phyloP scores from a whole-genome alignment of 2,888 invertebrate species.

The Liopterus haemorrhoidalis region DNA sequence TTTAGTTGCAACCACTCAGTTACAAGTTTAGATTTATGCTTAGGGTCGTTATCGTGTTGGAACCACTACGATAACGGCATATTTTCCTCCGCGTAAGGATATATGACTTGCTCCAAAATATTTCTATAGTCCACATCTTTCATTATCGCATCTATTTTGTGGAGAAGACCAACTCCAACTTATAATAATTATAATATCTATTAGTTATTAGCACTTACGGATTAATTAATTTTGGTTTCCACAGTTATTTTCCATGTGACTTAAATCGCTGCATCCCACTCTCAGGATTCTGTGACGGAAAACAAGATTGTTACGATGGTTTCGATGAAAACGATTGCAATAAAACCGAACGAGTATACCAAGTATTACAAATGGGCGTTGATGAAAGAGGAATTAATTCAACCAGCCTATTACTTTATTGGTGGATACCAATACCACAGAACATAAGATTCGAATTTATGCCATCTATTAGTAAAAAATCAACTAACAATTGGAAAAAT shows the following conservation, averaged over 20 bases:
- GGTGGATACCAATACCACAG: slow-evolving; percentile 51
- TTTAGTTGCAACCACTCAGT: too few species aligned
- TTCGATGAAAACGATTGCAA: slow-evolving; percentile 67
- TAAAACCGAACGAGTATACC: slow-evolving; percentile 43
- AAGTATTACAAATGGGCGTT: slow-evolving; percentile 57
- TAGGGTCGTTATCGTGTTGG: too few species aligned
- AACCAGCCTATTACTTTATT: slow-evolving; percentile 59
- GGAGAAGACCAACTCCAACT: too few species aligned
- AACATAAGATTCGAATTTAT: slow-evolving; percentile 55
- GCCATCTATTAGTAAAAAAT: slow-evolving; percentile 58
- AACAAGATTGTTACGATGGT: slow-evolving; percentile 65
- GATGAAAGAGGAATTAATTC: slow-evolving; percentile 59
- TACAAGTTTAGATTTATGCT: too few species aligned
- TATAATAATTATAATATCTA: too few species aligned
- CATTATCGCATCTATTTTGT: too few species aligned
- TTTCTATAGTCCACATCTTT: too few species aligned
- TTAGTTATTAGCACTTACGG: too few species aligned
- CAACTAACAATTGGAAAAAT: slow-evolving; percentile 52
- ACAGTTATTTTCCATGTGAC: slow-evolving; percentile 57
- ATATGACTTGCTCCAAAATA: too few species aligned
- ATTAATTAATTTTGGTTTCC: too few species aligned
- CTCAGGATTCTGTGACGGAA: slow-evolving; percentile 59
- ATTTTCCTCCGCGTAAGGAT: too few species aligned
- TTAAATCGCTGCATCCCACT: slow-evolving; percentile 56
- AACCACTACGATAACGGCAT: too few species aligned